Percentiles rank a stretch among this genome's conserved stretches.
Evolutionary conservation across 2,797 vertebrate genomes (phyloP).

Genomic region (Calcarius lapponicus): DNA sequence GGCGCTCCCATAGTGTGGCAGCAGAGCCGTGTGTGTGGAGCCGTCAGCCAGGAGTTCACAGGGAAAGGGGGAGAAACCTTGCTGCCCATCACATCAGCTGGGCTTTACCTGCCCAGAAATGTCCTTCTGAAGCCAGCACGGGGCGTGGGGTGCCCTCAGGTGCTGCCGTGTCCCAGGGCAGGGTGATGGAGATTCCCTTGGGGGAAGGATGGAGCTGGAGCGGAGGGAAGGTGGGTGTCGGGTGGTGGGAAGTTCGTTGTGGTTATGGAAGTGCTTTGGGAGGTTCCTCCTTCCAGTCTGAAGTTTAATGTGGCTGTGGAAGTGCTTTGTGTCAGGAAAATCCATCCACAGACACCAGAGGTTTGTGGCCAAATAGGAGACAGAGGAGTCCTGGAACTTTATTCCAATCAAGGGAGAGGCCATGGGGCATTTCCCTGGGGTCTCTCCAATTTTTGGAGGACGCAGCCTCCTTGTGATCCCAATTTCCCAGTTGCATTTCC

Average conservation of each 20-base stretch:
- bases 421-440: too few relatives aligned
- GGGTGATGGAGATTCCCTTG: accelerated
- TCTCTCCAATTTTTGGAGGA: too few relatives aligned
- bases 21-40: slow-evolving; percentile 77
- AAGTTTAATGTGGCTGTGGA: too few relatives aligned
- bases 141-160: accelerated
- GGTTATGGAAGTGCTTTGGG: accelerated
- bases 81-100: not conserved
- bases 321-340: too few relatives aligned
- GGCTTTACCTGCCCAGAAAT: not conserved
- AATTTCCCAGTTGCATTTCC: too few relatives aligned
- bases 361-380: too few relatives aligned
- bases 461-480: too few relatives aligned
- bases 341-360: too few relatives aligned
- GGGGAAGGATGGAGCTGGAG: accelerated
- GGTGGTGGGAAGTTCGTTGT: accelerated
- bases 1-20: slow-evolving; percentile 91
- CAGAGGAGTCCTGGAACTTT: too few relatives aligned
- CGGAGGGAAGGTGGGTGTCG: accelerated
- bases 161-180: not conserved
- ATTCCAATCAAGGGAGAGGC: too few relatives aligned
- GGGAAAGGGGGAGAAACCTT: not conserved
- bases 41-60: not conserved
- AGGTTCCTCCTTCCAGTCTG: not conserved
- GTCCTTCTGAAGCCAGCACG: accelerated